phyloP scores from a whole-genome alignment of 2,797 vertebrate genomes.

The Pangasius djambal region DNA sequence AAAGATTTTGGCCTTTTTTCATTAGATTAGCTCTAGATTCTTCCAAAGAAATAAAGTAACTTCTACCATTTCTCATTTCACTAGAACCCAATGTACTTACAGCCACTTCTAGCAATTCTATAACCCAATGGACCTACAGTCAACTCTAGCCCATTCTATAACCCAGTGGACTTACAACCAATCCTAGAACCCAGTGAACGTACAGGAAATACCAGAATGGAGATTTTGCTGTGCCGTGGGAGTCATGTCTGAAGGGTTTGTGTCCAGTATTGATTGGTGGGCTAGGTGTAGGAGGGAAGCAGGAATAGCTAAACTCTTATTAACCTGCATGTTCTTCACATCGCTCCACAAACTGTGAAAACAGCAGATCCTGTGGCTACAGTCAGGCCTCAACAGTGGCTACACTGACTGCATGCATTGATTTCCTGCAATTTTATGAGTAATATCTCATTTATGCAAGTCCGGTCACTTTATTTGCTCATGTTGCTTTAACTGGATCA shows the following conservation, averaged over 20 bases:
- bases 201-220: conserved; percentile 15
- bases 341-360: conserved; percentile 37
- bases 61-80: background rate
- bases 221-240: background rate
- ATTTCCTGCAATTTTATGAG: conserved; percentile 55
- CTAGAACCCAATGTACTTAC: background rate
- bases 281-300: conserved; percentile 50
- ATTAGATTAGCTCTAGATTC: background rate
- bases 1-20: background rate
- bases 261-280: conserved; percentile 53
- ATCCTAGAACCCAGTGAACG: background rate
- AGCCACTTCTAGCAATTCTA: background rate
- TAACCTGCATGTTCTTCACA: conserved; percentile 63
- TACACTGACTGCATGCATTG: conserved; percentile 57
- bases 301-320: conserved; percentile 57
- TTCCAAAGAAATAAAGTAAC: background rate
- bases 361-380: conserved; percentile 50
- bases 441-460: conserved; percentile 45
- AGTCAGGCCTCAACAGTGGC: conserved; percentile 44
- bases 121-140: background rate
- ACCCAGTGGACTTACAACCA: background rate
- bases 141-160: background rate
- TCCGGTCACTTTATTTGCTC: conserved; percentile 11
- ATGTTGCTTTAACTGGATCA: conserved; percentile 6
- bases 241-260: conserved; percentile 37